Base-by-base conservation (phyloP, 1,140 invertebrate genomes). In the Habropoda laboriosa region DNA sequence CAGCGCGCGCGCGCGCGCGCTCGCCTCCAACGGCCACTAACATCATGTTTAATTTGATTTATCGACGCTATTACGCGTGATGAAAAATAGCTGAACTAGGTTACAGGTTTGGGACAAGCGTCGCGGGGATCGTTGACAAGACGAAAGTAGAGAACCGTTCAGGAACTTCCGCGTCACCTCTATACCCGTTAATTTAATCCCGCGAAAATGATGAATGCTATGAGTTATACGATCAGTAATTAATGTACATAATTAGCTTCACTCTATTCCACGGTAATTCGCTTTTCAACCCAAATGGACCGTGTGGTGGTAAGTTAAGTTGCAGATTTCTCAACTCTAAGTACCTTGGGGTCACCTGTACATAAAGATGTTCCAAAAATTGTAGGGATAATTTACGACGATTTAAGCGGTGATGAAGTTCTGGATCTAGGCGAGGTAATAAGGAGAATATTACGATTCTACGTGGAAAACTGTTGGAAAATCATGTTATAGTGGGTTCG, bases 31-130 rank as follows among this genome's bases (percentile, higher is more conserved):
- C 70, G 47, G 67, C 55, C 70, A 83, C 88, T 83, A 88, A 90
- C 87, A 89, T 89, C 87, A 82, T 87, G 86, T 89, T 89, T 87
- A 87, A 90, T 89, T 88, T 90, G 88, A 91, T 91, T 91, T 91
- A 91, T 90, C 76, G 86, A 40, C 61, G 84, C 86, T 87, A 90
- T 89, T 90, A 89, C 80, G 73, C 49, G 81, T 68, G 82, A 84
- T 89, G 88, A 90, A 91, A 91, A 90, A 91, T 90, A 88, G 86
- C 80, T 83, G 80, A 89, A 89, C 85, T 89, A 87, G 87, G 87
- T 88, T 87, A 85, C 67, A 57, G 79, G 66, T 58, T 78, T 57
- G 55, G 75, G 80, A 63, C 67, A 75, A 51, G 68, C 70, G 75
- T 83, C 40, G 64, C 42, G 42, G 55, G 53, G 45, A 75, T 80